A percentile compares a stretch with the other conserved stretches of the same genome.
Evolutionary conservation across 2,113 vertebrate species (phyloP).

Genomic region (Mirounga angustirostris): DNA sequence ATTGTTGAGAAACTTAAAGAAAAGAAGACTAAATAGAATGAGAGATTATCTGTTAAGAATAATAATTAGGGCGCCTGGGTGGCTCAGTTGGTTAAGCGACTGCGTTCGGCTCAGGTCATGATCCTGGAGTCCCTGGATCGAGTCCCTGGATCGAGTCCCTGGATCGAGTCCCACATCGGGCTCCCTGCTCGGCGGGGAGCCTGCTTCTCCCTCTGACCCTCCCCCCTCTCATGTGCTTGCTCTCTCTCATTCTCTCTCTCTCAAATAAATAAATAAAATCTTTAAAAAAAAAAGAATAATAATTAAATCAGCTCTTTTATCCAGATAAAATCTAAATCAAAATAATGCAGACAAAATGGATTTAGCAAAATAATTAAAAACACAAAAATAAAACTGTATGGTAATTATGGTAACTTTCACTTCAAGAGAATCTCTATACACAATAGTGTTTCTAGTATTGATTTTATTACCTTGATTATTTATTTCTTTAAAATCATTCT

Average conservation of each 20-base stretch:
- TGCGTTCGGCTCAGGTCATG: no score
- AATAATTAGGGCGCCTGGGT: background rate
- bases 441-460: background rate
- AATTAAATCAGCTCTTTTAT: background rate
- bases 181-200: no score
- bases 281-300: background rate
- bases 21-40: background rate
- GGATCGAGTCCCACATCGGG: no score
- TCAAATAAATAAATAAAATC: no score
- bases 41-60: background rate
- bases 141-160: no score
- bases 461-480: background rate
- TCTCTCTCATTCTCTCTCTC: no score
- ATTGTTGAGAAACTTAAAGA: background rate
- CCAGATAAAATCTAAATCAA: background rate
- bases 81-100: no score
- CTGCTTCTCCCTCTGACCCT: no score
- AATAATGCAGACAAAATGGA: background rate
- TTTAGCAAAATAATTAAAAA: slow-evolving; percentile 10
- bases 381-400: background rate
- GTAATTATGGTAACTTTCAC: background rate
- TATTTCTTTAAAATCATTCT: background rate
- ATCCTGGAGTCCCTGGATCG: no score
- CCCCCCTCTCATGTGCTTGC: no score
- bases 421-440: background rate